phyloP scores from a whole-genome alignment of 1,140 invertebrate species.

The Bacillus rossius region DNA sequence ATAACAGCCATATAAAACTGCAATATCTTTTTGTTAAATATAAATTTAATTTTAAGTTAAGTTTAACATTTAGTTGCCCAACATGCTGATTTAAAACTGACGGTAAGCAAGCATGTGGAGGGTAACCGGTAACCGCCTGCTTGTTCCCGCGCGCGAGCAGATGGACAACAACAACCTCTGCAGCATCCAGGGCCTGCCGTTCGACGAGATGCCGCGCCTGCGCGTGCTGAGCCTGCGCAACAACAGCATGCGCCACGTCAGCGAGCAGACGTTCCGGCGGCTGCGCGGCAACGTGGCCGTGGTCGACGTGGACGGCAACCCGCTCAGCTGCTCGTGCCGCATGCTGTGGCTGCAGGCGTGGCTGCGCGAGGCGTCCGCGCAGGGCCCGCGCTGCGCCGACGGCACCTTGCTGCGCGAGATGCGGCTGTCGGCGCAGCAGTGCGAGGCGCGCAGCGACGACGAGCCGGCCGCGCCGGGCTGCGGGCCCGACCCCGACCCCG shows the following conservation, averaged over 20 bases:
- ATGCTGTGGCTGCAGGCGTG: conserved; percentile 77
- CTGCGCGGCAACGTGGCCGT: conserved; percentile 73
- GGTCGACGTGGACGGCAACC: conserved; percentile 81
- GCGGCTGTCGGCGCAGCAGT: conserved; percentile 60
- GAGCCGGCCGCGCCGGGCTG: conserved; percentile 53
- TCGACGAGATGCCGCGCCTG: conserved; percentile 73
- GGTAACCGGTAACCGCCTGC: too few species aligned
- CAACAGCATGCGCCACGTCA: conserved; percentile 68
- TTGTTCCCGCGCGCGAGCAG: conserved; percentile 21
- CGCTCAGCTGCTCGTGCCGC: conserved; percentile 70
- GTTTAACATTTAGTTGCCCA: too few species aligned
- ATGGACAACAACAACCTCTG: conserved; percentile 44
- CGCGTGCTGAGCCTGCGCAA: conserved; percentile 71
- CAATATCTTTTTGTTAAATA: too few species aligned
- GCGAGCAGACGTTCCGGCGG: conserved; percentile 67
- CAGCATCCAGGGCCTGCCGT: conserved; percentile 54
- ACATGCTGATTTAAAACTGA: too few species aligned
- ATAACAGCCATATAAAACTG: too few species aligned
- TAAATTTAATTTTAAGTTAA: too few species aligned
- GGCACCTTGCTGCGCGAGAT: conserved; percentile 65
- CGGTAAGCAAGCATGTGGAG: too few species aligned
- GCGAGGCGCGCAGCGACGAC: conserved; percentile 40
- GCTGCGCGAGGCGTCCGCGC: conserved; percentile 60
- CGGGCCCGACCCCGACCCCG: conserved; percentile 40
- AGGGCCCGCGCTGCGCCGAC: conserved; percentile 56